Evolutionary conservation across 2,888 invertebrate genomes (phyloP).

Genomic region (Vanessa cardui): DNA sequence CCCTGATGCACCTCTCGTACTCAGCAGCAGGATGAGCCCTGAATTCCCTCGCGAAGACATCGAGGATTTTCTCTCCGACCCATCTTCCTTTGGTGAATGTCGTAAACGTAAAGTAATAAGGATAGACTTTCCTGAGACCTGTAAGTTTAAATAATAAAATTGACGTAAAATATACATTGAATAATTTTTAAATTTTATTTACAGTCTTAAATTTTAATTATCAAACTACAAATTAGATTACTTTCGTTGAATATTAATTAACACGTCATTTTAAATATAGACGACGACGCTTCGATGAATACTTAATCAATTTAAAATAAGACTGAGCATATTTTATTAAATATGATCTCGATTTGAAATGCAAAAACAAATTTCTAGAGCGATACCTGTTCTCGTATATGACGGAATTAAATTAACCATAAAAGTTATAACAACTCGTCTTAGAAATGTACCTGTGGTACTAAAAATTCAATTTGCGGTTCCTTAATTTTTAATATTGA

Average conservation of each 20-base stretch:
- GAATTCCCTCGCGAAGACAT: conserved; percentile 96
- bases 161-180: neutral
- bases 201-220: too few relatives aligned
- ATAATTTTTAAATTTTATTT: too few relatives aligned
- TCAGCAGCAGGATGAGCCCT: conserved; percentile 96
- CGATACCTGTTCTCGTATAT: conserved; percentile 1
- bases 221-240: too few relatives aligned
- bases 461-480: conserved; percentile 25
- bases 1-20: conserved; percentile 94
- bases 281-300: too few relatives aligned
- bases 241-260: too few relatives aligned
- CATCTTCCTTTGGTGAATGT: conserved; percentile 98
- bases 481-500: conserved; percentile 27
- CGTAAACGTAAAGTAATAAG: conserved; percentile 98
- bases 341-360: too few relatives aligned
- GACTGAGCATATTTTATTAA: too few relatives aligned
- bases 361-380: too few relatives aligned
- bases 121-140: conserved; percentile 98
- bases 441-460: conserved; percentile 16
- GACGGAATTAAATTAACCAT: conserved; percentile 8
- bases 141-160: conserved; percentile 44
- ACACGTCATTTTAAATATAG: too few relatives aligned
- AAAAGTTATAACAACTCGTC: conserved; percentile 13
- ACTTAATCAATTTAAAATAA: too few relatives aligned
- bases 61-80: conserved; percentile 96